A percentile compares a stretch with the other conserved stretches of the same genome.
Evolutionary conservation across 1,140 invertebrate genomes (phyloP).

Genomic region (Pachypsylla venusta): DNA sequence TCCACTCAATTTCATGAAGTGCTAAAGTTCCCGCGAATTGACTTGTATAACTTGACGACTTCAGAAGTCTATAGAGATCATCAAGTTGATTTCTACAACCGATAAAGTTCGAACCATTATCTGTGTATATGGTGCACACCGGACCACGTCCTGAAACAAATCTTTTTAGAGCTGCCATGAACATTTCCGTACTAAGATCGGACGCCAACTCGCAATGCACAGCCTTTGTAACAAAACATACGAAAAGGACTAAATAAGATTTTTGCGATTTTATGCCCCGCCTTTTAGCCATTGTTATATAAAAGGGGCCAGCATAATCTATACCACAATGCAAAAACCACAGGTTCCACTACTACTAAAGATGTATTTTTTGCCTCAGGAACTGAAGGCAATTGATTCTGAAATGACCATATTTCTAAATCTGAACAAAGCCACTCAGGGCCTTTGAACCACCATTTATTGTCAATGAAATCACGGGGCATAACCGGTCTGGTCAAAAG

Average conservation of each 20-base stretch:
- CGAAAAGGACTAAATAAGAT: conserved; percentile 22
- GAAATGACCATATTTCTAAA: neutral
- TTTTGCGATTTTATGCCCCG: neutral
- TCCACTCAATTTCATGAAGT: conserved; percentile 21
- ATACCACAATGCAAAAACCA: neutral
- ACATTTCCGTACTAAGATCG: conserved; percentile 22
- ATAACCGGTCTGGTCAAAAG: conserved; percentile 22
- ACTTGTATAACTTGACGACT: neutral
- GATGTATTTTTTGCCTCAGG: neutral
- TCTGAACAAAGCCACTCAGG: neutral
- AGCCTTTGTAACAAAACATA: conserved; percentile 25
- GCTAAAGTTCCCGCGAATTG: neutral
- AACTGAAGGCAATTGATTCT: neutral
- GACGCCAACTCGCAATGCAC: conserved; percentile 25
- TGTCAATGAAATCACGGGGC: neutral
- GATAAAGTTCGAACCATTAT: conserved; percentile 20
- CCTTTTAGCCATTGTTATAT: neutral
- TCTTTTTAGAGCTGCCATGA: conserved; percentile 22
- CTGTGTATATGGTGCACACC: conserved; percentile 12
- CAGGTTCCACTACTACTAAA: neutral
- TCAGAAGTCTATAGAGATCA: neutral
- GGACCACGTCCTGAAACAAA: conserved; percentile 23
- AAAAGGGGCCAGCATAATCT: conserved; percentile 24
- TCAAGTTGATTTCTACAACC: conserved; percentile 15
- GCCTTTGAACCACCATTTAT: neutral